phyloP scores from a whole-genome alignment of 2,888 invertebrate species.

The Ceriagrion tenellum region DNA sequence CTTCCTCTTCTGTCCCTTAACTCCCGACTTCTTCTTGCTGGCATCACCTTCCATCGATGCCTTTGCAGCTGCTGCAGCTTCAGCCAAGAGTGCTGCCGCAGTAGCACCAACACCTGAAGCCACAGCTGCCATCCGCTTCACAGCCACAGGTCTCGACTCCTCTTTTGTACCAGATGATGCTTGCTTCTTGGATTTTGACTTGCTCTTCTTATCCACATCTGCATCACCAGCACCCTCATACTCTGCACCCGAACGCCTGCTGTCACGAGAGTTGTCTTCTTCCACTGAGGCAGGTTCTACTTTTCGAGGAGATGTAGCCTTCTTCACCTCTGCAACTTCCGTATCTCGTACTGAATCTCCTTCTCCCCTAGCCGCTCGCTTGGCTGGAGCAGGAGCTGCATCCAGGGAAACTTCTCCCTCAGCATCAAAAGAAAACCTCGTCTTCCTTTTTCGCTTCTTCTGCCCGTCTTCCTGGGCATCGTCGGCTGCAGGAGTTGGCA shows the following conservation, averaged over 20 bases:
- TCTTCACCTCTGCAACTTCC: background rate
- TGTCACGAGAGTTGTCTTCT: slow-evolving; percentile 85
- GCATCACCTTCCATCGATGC: slow-evolving; percentile 79
- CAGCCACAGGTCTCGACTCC: slow-evolving; percentile 41
- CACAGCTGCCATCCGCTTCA: slow-evolving; percentile 32
- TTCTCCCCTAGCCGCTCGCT: slow-evolving; percentile 9
- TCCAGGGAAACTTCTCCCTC: slow-evolving; percentile 58
- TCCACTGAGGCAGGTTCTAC: slow-evolving; percentile 85
- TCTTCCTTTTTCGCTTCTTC: slow-evolving; percentile 54
- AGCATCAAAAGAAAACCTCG: slow-evolving; percentile 45
- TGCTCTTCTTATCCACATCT: slow-evolving; percentile 79
- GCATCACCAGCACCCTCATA: slow-evolving; percentile 62
- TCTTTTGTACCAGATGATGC: background rate
- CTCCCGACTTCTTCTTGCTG: slow-evolving; percentile 75
- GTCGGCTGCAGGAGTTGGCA: background rate
- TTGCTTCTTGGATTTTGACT: slow-evolving; percentile 76
- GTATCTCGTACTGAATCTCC: background rate
- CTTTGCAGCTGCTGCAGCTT: slow-evolving; percentile 78
- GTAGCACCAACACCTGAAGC: slow-evolving; percentile 50
- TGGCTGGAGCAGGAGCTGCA: background rate
- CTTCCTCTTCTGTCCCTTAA: slow-evolving; percentile 76
- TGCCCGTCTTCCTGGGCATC: slow-evolving; percentile 28
- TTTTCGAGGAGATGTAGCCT: slow-evolving; percentile 22
- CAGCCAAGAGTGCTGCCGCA: slow-evolving; percentile 70
- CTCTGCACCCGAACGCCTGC: slow-evolving; percentile 85